phyloP scores from a whole-genome alignment of 2,797 vertebrate species.

The Microctenopoma stevenorrisi region DNA sequence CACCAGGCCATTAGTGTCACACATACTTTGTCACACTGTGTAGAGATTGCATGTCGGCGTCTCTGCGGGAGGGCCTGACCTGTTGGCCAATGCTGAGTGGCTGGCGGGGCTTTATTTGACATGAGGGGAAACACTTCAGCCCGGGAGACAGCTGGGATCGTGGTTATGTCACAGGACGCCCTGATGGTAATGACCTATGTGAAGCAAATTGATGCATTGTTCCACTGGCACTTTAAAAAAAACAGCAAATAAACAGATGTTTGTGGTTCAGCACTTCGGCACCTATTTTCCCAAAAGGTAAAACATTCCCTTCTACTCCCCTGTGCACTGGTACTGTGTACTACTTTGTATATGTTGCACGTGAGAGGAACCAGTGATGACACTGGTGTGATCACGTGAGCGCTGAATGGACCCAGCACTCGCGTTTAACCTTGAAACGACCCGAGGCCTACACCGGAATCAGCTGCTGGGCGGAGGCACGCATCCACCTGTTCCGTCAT shows the following conservation, averaged over 20 bases:
- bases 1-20: conserved; percentile 64
- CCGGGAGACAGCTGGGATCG: background rate
- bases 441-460: conserved; percentile 45
- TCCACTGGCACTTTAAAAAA: background rate
- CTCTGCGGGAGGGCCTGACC: conserved; percentile 38
- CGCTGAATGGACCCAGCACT: conserved; percentile 3
- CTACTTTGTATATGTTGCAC: too few species aligned
- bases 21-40: conserved; percentile 59
- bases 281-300: background rate
- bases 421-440: conserved; percentile 76
- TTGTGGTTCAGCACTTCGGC: background rate
- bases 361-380: background rate
- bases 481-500: conserved; percentile 65
- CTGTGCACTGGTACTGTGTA: too few species aligned
- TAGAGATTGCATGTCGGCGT: conserved; percentile 53
- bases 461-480: conserved; percentile 35
- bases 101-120: conserved; percentile 32
- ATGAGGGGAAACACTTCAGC: conserved; percentile 7
- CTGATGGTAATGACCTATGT: conserved; percentile 15
- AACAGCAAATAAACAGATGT: background rate
- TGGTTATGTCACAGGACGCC: conserved; percentile 30
- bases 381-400: background rate
- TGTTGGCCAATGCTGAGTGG: conserved; percentile 40
- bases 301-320: background rate
- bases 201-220: conserved; percentile 9